A percentile compares a stretch with the other conserved stretches of the same genome.
phyloP scores from a whole-genome alignment of 1,140 invertebrate genomes.

The Diabrotica undecimpunctata region DNA sequence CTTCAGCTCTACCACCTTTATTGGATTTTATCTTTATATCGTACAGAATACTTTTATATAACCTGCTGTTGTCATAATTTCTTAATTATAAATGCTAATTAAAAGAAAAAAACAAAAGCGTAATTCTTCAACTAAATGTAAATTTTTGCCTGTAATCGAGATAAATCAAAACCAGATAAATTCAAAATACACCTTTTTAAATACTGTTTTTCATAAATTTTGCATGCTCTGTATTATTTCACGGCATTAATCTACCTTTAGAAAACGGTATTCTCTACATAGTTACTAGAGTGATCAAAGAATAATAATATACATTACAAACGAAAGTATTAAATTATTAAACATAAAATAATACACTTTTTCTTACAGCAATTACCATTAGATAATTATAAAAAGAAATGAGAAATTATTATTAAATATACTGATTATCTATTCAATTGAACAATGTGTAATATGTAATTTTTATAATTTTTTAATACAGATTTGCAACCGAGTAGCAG shows the following conservation, averaged over 20 bases:
- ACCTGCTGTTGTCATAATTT: no score
- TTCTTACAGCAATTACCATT: background rate
- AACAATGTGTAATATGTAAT: constrained; percentile 7
- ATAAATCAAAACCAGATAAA: no score
- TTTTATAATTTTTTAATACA: background rate
- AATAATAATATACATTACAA: constrained; percentile 8
- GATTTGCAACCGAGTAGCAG: background rate
- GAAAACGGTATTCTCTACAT: constrained; percentile 8
- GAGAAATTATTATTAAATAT: constrained; percentile 12
- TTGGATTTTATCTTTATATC: no score
- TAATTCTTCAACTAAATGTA: no score
- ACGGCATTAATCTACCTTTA: background rate
- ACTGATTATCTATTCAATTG: constrained; percentile 12
- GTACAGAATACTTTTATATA: no score
- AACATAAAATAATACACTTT: background rate
- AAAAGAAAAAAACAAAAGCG: no score
- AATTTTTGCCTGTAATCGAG: no score
- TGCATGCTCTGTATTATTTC: background rate
- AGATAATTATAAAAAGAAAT: constrained; percentile 13
- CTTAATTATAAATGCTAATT: no score
- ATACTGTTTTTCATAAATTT: no score
- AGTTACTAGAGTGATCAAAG: background rate
- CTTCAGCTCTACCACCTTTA: no score
- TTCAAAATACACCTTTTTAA: no score
- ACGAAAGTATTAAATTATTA: constrained; percentile 3